phyloP scores from a whole-genome alignment of 2,797 vertebrate genomes.

The Sardinella longiceps region DNA sequence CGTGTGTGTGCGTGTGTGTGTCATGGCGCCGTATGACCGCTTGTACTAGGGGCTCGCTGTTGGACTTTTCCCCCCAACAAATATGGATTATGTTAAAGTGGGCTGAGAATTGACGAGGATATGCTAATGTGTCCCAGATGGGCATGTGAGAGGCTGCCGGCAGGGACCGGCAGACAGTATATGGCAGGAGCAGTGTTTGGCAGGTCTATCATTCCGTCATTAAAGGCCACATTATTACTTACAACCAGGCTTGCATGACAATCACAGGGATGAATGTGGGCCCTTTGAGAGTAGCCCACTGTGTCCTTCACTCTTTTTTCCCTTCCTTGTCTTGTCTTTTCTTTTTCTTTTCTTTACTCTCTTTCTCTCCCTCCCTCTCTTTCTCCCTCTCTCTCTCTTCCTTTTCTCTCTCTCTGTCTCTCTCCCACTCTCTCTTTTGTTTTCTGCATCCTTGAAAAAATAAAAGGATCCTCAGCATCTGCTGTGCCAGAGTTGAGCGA shows the following conservation, averaged over 20 bases:
- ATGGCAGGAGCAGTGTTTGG: constrained; percentile 95
- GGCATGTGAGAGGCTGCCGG: constrained; percentile 85
- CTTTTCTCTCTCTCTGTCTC: constrained; percentile 51
- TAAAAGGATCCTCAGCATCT: constrained; percentile 67
- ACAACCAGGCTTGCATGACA: constrained; percentile 97
- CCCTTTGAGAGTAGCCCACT: constrained; percentile 74
- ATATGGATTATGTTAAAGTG: constrained; percentile 99
- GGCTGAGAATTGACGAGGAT: constrained; percentile 95
- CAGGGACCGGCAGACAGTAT: constrained; percentile 87
- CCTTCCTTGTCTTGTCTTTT: constrained; percentile 37
- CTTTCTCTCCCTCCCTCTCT: constrained; percentile 31
- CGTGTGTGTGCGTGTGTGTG: constrained; percentile 99
- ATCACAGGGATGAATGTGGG: constrained; percentile 83
- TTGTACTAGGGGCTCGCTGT: constrained; percentile 83
- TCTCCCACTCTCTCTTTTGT: constrained; percentile 54
- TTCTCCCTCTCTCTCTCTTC: constrained; percentile 48
- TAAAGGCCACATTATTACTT: constrained; percentile 99
- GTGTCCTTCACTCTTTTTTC: constrained; percentile 73
- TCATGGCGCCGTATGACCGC: constrained; percentile 84
- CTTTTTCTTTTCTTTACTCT: not conserved
- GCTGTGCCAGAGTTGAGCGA: constrained; percentile 42
- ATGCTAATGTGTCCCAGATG: constrained; percentile 99
- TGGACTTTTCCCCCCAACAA: constrained; percentile 97
- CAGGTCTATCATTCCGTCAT: constrained; percentile 99
- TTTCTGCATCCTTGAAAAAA: constrained; percentile 66